Percentiles rank a stretch among this genome's conserved stretches.
phyloP scores from a whole-genome alignment of 2,797 vertebrate genomes.

The Rachycentron canadum region DNA sequence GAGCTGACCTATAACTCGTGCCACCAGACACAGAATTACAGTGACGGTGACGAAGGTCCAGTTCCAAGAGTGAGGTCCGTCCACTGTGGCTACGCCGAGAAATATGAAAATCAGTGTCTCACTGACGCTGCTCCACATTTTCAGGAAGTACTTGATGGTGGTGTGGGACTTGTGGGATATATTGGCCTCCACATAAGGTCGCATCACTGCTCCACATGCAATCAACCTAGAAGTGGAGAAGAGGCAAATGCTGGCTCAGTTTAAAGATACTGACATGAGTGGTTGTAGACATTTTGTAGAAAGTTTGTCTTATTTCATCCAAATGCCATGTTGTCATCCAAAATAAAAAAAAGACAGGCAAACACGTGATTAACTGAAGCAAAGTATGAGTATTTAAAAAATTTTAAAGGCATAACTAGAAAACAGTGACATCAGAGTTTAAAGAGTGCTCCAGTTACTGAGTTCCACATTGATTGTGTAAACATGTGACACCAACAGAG shows the following conservation, averaged over 20 bases:
- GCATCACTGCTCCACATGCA: constrained; percentile 93
- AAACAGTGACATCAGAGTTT: constrained; percentile 6
- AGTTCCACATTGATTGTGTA: constrained; percentile 14
- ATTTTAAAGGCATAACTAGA: neutral
- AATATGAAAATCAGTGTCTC: constrained; percentile 99
- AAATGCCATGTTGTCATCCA: neutral
- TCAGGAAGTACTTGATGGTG: constrained; percentile 99
- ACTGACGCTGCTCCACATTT: constrained; percentile 99
- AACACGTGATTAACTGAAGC: neutral
- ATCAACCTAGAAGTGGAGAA: constrained; percentile 88
- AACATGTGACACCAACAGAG: constrained; percentile 13
- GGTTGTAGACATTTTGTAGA: neutral
- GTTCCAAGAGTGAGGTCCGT: constrained; percentile 92
- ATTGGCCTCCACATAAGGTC: constrained; percentile 98
- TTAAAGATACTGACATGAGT: neutral
- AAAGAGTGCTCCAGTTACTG: neutral
- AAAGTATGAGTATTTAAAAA: neutral
- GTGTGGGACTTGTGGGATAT: constrained; percentile 99
- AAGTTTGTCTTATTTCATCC: neutral
- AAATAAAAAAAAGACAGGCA: neutral
- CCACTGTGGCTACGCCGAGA: constrained; percentile 96
- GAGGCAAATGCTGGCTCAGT: neutral
- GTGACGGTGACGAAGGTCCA: constrained; percentile 96
- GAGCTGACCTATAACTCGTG: constrained; percentile 91
- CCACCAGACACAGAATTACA: constrained; percentile 92